These are phyloP conservation scores for Anthrax anthrax DNA, from an alignment of 2,888 invertebrate genomes.

Conservation along the genomic window DNA sequence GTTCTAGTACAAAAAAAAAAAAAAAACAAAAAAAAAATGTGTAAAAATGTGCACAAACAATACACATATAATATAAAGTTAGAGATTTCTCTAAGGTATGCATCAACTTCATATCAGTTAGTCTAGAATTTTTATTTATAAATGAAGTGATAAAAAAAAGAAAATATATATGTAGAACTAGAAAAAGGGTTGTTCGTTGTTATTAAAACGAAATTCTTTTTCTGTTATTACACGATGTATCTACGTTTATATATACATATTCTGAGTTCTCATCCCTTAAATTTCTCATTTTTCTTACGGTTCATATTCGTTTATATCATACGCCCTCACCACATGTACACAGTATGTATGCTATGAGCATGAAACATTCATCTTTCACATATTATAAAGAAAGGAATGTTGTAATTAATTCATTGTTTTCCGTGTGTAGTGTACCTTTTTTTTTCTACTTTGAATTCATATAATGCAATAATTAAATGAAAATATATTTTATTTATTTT, in stretches of 20 bases:
- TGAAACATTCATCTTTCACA: neutral
- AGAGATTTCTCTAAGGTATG: too few species aligned
- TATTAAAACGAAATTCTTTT: too few species aligned
- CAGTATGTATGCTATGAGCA: neutral
- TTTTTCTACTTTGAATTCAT: too few species aligned
- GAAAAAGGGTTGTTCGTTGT: constrained; percentile 2
- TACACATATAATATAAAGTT: too few species aligned
- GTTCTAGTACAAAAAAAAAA: neutral
- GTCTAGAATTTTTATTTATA: too few species aligned
- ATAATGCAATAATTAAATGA: neutral
- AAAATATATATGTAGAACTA: constrained; percentile 5
- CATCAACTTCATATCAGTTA: too few species aligned
- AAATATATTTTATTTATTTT: constrained; percentile 3
- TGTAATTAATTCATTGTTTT: constrained; percentile 13
- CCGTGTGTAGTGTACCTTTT: neutral
- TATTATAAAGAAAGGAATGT: constrained; percentile 6
- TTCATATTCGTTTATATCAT: too few species aligned
- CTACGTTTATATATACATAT: too few species aligned
- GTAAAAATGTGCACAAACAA: too few species aligned
- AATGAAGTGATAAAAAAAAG: neutral
- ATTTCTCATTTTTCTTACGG: too few species aligned
- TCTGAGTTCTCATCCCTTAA: too few species aligned
- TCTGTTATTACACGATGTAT: neutral
- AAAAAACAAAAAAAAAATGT: too few species aligned
- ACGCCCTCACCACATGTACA: neutral